These are phyloP conservation scores for Hemithea aestivaria DNA, from an alignment of 2,888 invertebrate species.

Conservation along the genomic window DNA sequence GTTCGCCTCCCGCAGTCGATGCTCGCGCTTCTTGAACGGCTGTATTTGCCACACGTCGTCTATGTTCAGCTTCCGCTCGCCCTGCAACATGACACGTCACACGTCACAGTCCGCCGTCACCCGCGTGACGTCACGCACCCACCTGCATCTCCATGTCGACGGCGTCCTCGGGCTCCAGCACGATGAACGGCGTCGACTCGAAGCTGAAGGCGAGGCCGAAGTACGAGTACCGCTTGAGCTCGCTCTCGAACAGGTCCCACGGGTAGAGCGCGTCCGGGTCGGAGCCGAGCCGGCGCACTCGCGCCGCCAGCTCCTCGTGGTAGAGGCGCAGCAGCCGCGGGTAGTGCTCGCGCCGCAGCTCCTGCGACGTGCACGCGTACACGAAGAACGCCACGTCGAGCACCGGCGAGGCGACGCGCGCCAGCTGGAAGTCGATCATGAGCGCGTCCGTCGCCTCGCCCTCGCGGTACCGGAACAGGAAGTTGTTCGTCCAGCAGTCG, in stretches of 20 bases:
- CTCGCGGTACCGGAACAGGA: slow-evolving; percentile 72
- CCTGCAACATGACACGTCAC: slow-evolving; percentile 48
- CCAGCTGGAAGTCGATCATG: slow-evolving; percentile 85
- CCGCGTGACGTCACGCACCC: slow-evolving; percentile 8
- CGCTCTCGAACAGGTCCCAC: slow-evolving; percentile 68
- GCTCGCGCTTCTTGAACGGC: slow-evolving; percentile 79
- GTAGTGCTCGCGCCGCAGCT: slow-evolving; percentile 77
- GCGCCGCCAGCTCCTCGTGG: slow-evolving; percentile 72
- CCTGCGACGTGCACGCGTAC: slow-evolving; percentile 80
- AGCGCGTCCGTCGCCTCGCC: slow-evolving; percentile 59
- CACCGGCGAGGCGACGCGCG: slow-evolving; percentile 78
- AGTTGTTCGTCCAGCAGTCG: slow-evolving; percentile 88
- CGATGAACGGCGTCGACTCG: slow-evolving; percentile 78
- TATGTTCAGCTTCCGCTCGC: slow-evolving; percentile 75
- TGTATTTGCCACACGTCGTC: slow-evolving; percentile 82
- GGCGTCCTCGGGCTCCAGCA: slow-evolving; percentile 78
- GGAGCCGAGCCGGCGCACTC: slow-evolving; percentile 80
- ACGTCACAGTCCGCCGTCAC: background rate
- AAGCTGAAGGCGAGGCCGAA: slow-evolving; percentile 80
- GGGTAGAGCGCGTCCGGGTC: slow-evolving; percentile 77
- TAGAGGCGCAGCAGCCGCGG: slow-evolving; percentile 81
- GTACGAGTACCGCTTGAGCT: slow-evolving; percentile 76
- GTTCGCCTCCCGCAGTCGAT: slow-evolving; percentile 80
- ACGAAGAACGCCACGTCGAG: slow-evolving; percentile 78
- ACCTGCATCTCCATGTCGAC: slow-evolving; percentile 79